Conservation (phyloP, 1,140 invertebrate species). For the Drosophila rhopaloa region DNA sequence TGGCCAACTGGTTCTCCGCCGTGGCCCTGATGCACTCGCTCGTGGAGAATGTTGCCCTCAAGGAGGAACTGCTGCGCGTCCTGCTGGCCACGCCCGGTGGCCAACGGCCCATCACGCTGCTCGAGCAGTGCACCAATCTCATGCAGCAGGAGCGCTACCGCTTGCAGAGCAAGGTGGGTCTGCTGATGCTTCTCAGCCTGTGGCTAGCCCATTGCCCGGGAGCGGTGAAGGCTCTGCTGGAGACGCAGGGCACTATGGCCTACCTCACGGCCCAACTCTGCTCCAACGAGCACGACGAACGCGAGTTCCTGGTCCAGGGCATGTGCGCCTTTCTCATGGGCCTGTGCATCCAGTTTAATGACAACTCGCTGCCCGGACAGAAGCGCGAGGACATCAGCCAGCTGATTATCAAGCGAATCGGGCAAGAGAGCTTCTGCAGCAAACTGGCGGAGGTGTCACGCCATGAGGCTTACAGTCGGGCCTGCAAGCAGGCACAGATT, state of each 20-base stretch:
- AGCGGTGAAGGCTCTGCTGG: slow-evolving; percentile 94
- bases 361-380: slow-evolving; percentile 92
- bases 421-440: slow-evolving; percentile 94
- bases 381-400: slow-evolving; percentile 92
- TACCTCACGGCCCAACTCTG: slow-evolving; percentile 92
- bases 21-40: slow-evolving; percentile 96
- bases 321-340: slow-evolving; percentile 97
- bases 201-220: slow-evolving; percentile 95
- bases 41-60: slow-evolving; percentile 95
- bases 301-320: slow-evolving; percentile 94
- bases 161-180: slow-evolving; percentile 94
- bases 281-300: slow-evolving; percentile 93
- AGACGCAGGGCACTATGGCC: slow-evolving; percentile 93
- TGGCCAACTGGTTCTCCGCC: slow-evolving; percentile 99
- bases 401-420: slow-evolving; percentile 95
- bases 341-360: slow-evolving; percentile 96
- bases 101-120: slow-evolving; percentile 92
- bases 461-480: slow-evolving; percentile 95
- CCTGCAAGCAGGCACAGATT: slow-evolving; percentile 96
- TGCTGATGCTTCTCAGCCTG: slow-evolving; percentile 95
- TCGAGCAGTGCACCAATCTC: slow-evolving; percentile 94
- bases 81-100: slow-evolving; percentile 94
- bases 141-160: slow-evolving; percentile 93
- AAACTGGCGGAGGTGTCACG: slow-evolving; percentile 94
- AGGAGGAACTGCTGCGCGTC: slow-evolving; percentile 96